Evolutionary conservation across 1,140 invertebrate genomes (phyloP).

Genomic region (Platyscapa corneri): DNA sequence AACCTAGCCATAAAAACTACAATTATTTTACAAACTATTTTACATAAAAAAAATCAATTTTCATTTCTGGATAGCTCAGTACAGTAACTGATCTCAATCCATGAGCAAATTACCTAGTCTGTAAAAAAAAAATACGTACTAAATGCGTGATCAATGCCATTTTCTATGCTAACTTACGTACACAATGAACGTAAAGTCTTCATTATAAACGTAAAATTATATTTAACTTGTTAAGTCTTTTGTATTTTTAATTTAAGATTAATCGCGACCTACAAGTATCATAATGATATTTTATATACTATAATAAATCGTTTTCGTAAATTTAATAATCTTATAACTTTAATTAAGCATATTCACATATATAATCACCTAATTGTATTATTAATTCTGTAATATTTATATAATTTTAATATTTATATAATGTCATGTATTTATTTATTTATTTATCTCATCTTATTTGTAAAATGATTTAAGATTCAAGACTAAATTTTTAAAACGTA

Average conservation of each 20-base stretch:
- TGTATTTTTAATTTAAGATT: constrained; percentile 2
- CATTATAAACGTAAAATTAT: constrained; percentile 6
- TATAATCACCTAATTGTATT: constrained; percentile 16
- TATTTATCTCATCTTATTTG: constrained; percentile 22
- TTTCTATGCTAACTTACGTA: constrained; percentile 16
- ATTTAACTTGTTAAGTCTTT: background rate
- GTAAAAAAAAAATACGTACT: constrained; percentile 30
- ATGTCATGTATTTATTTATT: constrained; percentile 25
- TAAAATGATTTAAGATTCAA: constrained; percentile 18
- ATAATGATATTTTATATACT: background rate
- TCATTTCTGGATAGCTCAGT: constrained; percentile 60
- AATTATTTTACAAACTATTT: background rate
- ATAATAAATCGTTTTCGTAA: constrained; percentile 29
- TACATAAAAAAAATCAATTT: constrained; percentile 7
- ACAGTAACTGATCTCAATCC: constrained; percentile 68
- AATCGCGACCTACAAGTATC: background rate
- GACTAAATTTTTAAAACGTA: background rate
- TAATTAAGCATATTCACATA: constrained; percentile 2
- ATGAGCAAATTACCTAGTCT: constrained; percentile 60
- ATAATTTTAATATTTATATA: constrained; percentile 23
- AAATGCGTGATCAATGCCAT: constrained; percentile 21
- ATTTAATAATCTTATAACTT: constrained; percentile 2
- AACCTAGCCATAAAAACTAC: background rate
- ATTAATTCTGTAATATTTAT: constrained; percentile 18
- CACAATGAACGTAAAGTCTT: background rate